Base-by-base conservation (phyloP, 2,797 vertebrate species). In the Sparidentex hasta region DNA sequence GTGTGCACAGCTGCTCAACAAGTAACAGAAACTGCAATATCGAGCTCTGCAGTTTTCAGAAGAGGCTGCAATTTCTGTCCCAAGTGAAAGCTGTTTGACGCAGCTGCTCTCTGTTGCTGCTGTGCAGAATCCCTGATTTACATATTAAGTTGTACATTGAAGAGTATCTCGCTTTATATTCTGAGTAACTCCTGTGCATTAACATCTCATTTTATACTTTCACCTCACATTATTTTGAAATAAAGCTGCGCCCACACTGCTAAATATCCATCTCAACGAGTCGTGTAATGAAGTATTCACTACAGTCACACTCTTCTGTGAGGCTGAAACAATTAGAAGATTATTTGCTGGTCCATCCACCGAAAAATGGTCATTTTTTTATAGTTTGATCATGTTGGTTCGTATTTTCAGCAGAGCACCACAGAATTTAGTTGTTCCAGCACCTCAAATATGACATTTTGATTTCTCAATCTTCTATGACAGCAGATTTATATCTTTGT, bases 41-140 rank as follows among this genome's bases (percentile, higher is more conserved):
- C 64, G 63, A 82, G 81, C 79, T 73, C 71, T 88, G 88, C 80
- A 76, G 73, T 78, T 78, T 41, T 47, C 62, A 74, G 74, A 77
- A 56, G 61, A 76, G 70, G 64, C 77, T 79, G 74, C 55, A 59
- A 50, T 77, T 80, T 83, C 59, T 71, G 48, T 70, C 74, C 70
- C n/a, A 41, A 65, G 74, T 59, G 68, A 78, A 75, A 69, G 73
- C 74, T 65, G 76, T 85, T 81, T 80, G 82, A 89, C 18, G 63
- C 85, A 83, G 79, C 80, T 85, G 81, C 74, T 86, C 65, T 65
- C 50, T 54, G 70, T 43, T 48, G 70, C n/a, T 76, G 75, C 69
- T 72, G 29, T 46, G 59, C 74, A 67, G 51, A 79, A 78, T 65
- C 61, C 50, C 18, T 77, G 72, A 83, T 88, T 71, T 81, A 76